phyloP scores from a whole-genome alignment of 2,113 vertebrate genomes.

The Nibea albiflora region DNA sequence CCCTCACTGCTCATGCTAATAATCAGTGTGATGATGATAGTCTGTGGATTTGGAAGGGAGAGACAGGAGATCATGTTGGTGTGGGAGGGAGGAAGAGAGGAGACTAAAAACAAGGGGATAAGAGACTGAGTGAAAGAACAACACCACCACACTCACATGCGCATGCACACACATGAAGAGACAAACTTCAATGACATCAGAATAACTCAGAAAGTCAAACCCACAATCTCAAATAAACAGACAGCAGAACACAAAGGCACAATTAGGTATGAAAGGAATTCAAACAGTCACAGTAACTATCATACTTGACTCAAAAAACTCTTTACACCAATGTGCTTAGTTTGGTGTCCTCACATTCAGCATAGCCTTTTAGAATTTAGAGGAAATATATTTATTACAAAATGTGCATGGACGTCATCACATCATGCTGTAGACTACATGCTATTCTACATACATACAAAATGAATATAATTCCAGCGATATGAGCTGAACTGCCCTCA shows the following conservation, averaged over 20 bases:
- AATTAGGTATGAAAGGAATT: neutral
- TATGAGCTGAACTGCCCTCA: neutral
- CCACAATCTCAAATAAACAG: neutral
- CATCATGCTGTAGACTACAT: too few relatives aligned
- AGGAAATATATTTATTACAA: neutral
- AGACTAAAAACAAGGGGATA: neutral
- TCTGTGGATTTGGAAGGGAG: slow-evolving; percentile 44
- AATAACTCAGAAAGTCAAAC: neutral
- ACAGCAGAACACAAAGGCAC: neutral
- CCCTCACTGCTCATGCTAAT: slow-evolving; percentile 36
- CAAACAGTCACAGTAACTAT: neutral
- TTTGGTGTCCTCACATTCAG: neutral
- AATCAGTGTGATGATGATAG: slow-evolving; percentile 43
- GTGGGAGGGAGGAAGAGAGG: neutral
- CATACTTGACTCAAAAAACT: too few relatives aligned
- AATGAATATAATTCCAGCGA: too few relatives aligned
- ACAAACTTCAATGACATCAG: neutral
- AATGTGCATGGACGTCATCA: neutral
- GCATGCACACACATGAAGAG: neutral
- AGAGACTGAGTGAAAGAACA: neutral
- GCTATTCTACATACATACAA: too few relatives aligned
- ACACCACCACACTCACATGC: neutral
- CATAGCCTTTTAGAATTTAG: neutral
- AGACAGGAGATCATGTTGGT: neutral
- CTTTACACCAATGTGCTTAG: too few relatives aligned